Evolutionary conservation across 92 coral and sea anemone species (phyloP).

Genomic region (Porites lobata): DNA sequence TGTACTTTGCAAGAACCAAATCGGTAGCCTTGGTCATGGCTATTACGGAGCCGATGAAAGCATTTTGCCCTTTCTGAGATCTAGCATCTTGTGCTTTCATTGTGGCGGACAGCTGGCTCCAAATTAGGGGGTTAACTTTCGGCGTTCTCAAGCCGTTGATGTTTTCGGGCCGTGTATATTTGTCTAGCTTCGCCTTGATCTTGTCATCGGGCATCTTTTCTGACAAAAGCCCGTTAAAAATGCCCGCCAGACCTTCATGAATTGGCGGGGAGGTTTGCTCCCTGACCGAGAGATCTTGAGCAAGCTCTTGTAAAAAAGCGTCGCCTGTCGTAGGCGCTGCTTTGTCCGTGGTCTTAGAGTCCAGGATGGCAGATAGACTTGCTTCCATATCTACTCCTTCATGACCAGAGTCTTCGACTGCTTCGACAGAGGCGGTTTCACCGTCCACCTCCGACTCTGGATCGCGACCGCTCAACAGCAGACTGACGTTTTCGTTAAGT

Average conservation of each 20-base stretch:
- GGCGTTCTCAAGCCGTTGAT: conserved; percentile 30
- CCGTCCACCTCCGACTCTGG: conserved; percentile 13
- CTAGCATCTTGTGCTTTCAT: conserved; percentile 33
- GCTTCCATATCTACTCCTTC: conserved; percentile 1
- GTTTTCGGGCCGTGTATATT: conserved; percentile 37
- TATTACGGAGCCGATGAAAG: conserved; percentile 29
- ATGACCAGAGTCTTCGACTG: not conserved
- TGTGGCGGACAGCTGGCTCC: conserved; percentile 41
- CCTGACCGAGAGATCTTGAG: conserved; percentile 13
- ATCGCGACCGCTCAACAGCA: not conserved
- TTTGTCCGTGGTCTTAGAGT: not conserved
- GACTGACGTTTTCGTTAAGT: not conserved
- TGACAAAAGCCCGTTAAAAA: not conserved
- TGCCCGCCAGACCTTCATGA: conserved; percentile 29
- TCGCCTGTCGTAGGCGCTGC: conserved; percentile 9
- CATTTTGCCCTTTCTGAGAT: conserved; percentile 36
- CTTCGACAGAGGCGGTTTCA: not conserved
- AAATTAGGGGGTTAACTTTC: conserved; percentile 39
- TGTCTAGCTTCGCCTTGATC: not conserved
- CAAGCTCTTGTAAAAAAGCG: not conserved
- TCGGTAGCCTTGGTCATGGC: conserved; percentile 40
- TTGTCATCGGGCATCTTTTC: conserved; percentile 24
- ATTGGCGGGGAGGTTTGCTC: conserved; percentile 20
- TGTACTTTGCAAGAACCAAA: conserved; percentile 22
- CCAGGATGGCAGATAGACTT: conserved; percentile 4